A percentile compares a stretch with the other conserved stretches of the same genome.
Conservation (phyloP, 2,888 invertebrate species). For the Philereme vetulata region DNA sequence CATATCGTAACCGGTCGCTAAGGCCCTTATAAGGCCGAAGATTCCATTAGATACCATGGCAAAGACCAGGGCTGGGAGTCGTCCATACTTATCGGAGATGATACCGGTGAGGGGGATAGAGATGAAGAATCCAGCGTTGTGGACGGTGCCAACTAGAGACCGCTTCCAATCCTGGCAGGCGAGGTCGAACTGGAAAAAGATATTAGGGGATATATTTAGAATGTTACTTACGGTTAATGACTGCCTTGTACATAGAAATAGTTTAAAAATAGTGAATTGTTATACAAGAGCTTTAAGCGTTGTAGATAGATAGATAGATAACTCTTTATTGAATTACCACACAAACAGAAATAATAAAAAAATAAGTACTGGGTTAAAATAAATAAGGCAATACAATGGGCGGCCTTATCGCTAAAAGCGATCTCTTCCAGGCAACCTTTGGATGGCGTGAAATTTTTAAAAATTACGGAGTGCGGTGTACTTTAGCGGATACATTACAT, state of each 20-base stretch:
- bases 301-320: no score
- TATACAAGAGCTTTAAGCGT: no score
- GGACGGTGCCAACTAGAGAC: constrained; percentile 89
- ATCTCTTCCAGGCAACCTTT: no score
- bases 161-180: constrained; percentile 89
- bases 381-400: no score
- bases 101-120: constrained; percentile 88
- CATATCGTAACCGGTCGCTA: constrained; percentile 83
- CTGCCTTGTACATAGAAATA: background rate
- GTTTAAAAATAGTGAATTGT: no score
- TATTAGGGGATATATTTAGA: background rate
- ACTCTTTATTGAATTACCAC: no score
- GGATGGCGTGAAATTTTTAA: no score
- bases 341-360: no score
- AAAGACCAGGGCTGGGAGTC: constrained; percentile 84
- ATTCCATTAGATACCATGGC: constrained; percentile 82
- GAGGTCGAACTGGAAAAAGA: constrained; percentile 85
- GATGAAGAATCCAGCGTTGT: constrained; percentile 89
- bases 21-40: constrained; percentile 83
- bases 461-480: no score
- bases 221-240: background rate
- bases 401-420: no score
- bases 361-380: no score
- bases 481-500: no score
- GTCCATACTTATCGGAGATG: constrained; percentile 88